A percentile compares a stretch with the other conserved stretches of the same genome.
Evolutionary conservation across 2,888 invertebrate genomes (phyloP).

Genomic region (Plebejus melissa): DNA sequence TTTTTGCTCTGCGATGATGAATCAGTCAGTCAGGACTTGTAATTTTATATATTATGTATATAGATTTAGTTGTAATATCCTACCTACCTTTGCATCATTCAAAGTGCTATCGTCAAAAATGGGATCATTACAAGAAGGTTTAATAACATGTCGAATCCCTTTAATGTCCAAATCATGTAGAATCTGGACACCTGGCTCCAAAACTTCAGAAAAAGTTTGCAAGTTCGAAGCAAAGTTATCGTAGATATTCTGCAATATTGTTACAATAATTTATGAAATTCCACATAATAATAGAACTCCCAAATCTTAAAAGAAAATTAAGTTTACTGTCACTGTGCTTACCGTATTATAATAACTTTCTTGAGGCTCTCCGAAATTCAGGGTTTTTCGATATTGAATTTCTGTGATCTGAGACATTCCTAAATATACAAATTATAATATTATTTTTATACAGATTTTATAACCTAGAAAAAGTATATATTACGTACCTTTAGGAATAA

Average conservation of each 20-base stretch:
- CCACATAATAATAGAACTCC: neutral
- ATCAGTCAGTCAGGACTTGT: too few relatives aligned
- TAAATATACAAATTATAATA: constrained; percentile 17
- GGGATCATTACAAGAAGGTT: constrained; percentile 50
- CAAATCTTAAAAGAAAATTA: neutral
- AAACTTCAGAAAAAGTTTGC: constrained; percentile 66
- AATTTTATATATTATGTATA: too few relatives aligned
- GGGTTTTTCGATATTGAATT: constrained; percentile 48
- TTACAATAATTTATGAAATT: neutral
- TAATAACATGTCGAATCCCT: constrained; percentile 51
- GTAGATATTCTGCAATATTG: constrained; percentile 53
- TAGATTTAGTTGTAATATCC: too few relatives aligned
- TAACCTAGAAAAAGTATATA: neutral
- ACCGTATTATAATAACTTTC: constrained; percentile 60
- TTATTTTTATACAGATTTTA: neutral
- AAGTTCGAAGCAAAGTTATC: constrained; percentile 67
- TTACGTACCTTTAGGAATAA: constrained; percentile 78
- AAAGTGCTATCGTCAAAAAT: constrained; percentile 55
- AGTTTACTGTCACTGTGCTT: constrained; percentile 36
- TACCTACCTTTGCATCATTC: constrained; percentile 40
- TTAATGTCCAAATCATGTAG: constrained; percentile 46
- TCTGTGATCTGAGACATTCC: constrained; percentile 77
- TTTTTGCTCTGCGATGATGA: too few relatives aligned
- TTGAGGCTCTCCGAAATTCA: constrained; percentile 42
- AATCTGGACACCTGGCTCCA: constrained; percentile 52